Base-by-base conservation (phyloP, 2,888 invertebrate species). In the Oxytorus armatus region DNA sequence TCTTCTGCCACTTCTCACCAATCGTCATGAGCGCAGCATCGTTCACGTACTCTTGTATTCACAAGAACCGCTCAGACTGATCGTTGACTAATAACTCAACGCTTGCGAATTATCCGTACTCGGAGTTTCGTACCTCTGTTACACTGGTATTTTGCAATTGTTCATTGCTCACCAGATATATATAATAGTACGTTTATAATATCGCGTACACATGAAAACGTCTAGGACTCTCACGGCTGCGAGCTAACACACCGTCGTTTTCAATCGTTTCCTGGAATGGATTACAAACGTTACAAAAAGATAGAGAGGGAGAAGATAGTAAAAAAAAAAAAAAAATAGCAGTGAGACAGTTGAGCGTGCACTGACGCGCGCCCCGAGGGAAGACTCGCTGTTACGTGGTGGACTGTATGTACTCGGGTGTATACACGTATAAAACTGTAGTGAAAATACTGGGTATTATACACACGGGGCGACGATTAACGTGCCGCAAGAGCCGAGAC, bases 181-280 rank as follows among this genome's bases (percentile, higher is more conserved):
- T 5, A 55, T 44, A 36, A 39, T 39, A 53, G 23, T 72, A 16
- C 21, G 49, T 51, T 16, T 16, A 33, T 33, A 25, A 47, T 14
- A 29, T 63, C 21, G 29, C 57, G n/a, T 8, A 63, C 23, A 29
- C 29, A 10, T 57, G 36, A 61, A 65, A 72, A 25, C 57, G 65
- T 57, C 57, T 42, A 39, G 21, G 65, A 68, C n/a, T 65, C 21
- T 73, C 59, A 44, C 44, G 51, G 39, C 10, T 63, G 47, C 36
- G 23, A 69, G 36, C 53, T 55, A 72, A 65, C 47, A 49, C 55
- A 57, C 47, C 74, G 68, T 33, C 44, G 47, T 61, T 68, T 57
- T 49, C 39, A 59, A 65, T 76, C 70, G 79, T 57, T 76, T 79
- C 75, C 75, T 65, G 51, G 79, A 79, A 79, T 23, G 70, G 57